Evolutionary conservation across 2,888 invertebrate genomes (phyloP).

Genomic region (Osedax frankpressi): DNA sequence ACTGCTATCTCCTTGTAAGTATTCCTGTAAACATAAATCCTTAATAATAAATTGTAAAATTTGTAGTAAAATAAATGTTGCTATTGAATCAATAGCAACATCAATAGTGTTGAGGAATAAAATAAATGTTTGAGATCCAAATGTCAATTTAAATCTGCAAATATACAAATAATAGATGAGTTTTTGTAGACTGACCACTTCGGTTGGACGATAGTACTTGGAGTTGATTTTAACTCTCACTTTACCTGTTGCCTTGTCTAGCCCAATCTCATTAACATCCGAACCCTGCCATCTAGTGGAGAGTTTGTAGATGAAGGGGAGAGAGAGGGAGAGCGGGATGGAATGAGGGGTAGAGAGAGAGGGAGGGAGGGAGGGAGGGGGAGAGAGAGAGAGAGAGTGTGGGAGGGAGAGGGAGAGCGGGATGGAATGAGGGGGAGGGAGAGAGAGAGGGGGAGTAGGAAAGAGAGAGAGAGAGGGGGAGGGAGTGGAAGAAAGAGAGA

Average conservation of each 20-base stretch:
- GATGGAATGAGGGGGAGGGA: neutral
- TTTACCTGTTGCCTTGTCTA: slow-evolving; percentile 59
- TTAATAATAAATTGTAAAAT: too few relatives aligned
- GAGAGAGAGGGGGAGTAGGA: neutral
- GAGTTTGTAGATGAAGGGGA: slow-evolving; percentile 23
- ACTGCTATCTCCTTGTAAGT: slow-evolving; percentile 77
- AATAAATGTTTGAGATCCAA: too few relatives aligned
- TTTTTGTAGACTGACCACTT: slow-evolving; percentile 64
- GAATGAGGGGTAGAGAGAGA: neutral
- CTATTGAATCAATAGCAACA: too few relatives aligned
- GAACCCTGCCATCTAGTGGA: slow-evolving; percentile 67
- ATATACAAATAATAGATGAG: too few relatives aligned
- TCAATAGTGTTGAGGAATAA: too few relatives aligned
- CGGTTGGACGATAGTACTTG: slow-evolving; percentile 89
- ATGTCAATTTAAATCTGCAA: too few relatives aligned
- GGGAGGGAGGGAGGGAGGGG: too few relatives aligned
- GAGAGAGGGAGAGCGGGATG: neutral
- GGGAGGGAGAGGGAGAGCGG: neutral
- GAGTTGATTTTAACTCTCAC: slow-evolving; percentile 77
- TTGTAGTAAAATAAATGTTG: too few relatives aligned
- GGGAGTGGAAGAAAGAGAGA: too few relatives aligned
- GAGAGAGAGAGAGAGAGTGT: too few relatives aligned
- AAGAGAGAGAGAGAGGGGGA: too few relatives aligned
- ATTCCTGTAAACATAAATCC: slow-evolving; percentile 51
- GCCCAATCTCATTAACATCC: slow-evolving; percentile 69